Conservation (phyloP, 2,797 vertebrate genomes). For the Alcedo quadribrachys region DNA sequence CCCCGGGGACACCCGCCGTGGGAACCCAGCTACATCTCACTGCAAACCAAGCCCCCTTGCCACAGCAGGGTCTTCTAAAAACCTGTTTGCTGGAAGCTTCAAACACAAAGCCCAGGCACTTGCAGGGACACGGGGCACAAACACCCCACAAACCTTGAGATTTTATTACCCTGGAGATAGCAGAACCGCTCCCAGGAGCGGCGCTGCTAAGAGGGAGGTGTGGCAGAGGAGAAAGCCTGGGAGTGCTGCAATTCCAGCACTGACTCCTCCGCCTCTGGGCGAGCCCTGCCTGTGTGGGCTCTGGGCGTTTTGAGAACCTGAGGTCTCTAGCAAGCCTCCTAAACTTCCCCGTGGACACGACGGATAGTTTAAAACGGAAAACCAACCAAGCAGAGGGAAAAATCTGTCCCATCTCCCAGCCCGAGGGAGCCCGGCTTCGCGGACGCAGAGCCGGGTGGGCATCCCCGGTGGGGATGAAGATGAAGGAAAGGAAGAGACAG, state of each 20-base stretch:
- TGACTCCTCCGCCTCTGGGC: neutral
- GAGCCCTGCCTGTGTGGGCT: neutral
- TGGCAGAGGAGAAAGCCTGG: neutral
- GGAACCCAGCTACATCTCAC: too few relatives aligned
- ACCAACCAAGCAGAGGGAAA: neutral
- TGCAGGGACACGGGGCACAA: neutral
- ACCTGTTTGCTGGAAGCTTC: neutral
- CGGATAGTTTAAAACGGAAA: neutral
- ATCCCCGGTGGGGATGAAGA: fast-evolving
- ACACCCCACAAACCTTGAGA: neutral
- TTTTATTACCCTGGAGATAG: neutral
- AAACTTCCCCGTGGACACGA: neutral
- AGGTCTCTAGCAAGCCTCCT: neutral
- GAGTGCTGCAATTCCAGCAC: neutral
- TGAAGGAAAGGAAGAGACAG: neutral
- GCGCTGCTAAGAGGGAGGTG: neutral
- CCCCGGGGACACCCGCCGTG: fast-evolving
- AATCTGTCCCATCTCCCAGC: neutral
- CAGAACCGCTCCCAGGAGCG: neutral
- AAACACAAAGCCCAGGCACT: neutral
- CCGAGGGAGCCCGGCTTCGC: neutral
- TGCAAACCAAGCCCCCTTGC: neutral
- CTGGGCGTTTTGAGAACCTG: fast-evolving
- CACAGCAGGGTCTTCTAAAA: neutral
- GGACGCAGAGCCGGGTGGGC: neutral